Evolutionary conservation across 2,888 invertebrate genomes (phyloP), one percentile per base, ranked within the genome.

Genomic region (Ophioninae sp.): DNA sequence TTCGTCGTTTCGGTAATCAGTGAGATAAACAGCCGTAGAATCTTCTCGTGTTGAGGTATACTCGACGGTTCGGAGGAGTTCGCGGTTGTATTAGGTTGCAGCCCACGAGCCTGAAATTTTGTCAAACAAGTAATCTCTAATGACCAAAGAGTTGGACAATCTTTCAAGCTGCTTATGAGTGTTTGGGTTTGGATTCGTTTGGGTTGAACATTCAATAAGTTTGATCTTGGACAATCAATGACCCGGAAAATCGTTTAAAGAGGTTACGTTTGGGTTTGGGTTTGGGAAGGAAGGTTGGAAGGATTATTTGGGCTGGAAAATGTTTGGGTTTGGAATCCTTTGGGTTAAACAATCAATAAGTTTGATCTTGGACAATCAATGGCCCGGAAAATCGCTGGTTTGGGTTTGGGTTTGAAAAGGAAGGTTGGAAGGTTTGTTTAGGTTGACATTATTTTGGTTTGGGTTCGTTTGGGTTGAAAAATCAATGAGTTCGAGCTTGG

Each of bases 41-140:
- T 77, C 50, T 73, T 87, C 67, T 87, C 86, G 59, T 87, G 86
- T 17, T 87, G 84, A 6, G 76, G 62, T 69, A 87, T 82, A 7
- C 86, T 86, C 72, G 84, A 72, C 0, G 85, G 85, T 30, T 87
- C 83, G 65, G 84, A 86, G 57, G 64, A 50, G 59, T 62, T 59
- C 21, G 83, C 62, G 37, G 37, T 65, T 30, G 44, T 37, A n/a
- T 67, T 59, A 20, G 64, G 21, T 39, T 75, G 69, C 21, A 65
- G 20, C 23, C 64, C 41, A 56, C 30, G 79, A 2, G 67, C 83
- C 86, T 85, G 79, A 10, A 81, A 81, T 37, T n/a, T 7, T n/a
- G 20, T 7, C 7, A 1, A 17, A 67, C 39, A 67, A 67, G 1
- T 30, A 30, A 30, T 30, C 30, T 30, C 3, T 30, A 30, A 30